phyloP scores from a whole-genome alignment of 92 coral and sea anemone species.

The Umimayanthus kanabou region DNA sequence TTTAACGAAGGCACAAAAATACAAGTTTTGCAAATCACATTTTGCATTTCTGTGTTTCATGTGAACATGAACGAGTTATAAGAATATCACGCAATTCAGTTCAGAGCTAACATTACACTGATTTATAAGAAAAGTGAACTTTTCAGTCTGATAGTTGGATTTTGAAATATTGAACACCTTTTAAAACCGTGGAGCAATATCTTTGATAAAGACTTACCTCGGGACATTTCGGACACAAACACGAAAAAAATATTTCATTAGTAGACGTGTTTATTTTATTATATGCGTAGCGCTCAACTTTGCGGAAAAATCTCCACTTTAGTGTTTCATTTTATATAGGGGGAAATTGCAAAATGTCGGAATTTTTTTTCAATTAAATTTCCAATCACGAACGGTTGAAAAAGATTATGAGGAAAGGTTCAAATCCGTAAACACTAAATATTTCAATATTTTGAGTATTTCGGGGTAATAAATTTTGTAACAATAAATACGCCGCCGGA shows the following conservation, averaged over 20 bases:
- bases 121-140: background rate
- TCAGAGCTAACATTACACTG: background rate
- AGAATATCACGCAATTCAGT: background rate
- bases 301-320: background rate
- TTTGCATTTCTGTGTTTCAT: too few species aligned
- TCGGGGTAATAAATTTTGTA: constrained; percentile 1
- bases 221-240: background rate
- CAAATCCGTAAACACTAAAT: background rate
- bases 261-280: background rate
- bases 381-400: background rate
- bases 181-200: background rate
- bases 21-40: too few species aligned
- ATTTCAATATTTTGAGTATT: constrained; percentile 16
- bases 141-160: background rate
- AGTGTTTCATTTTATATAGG: background rate
- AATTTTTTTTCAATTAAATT: background rate
- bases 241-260: background rate
- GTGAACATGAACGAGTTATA: too few species aligned
- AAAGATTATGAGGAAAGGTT: background rate
- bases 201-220: background rate
- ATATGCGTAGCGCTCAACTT: background rate
- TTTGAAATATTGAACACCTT: background rate
- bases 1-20: too few species aligned
- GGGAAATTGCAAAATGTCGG: background rate
- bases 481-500: constrained; percentile 14